phyloP scores from a whole-genome alignment of 2,113 vertebrate species.

The Axis porcinus region DNA sequence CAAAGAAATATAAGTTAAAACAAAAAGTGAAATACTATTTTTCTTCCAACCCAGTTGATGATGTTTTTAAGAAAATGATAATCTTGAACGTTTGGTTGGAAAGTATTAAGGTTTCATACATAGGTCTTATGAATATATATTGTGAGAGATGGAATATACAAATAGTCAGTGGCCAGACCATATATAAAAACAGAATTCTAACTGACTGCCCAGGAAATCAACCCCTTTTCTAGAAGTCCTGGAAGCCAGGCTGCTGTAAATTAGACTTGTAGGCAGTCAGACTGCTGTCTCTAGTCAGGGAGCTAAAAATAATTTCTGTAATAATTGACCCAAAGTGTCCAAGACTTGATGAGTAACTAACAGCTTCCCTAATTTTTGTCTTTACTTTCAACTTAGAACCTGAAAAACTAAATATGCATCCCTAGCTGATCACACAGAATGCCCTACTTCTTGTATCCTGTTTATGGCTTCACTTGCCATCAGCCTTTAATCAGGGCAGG shows the following conservation, averaged over 20 bases:
- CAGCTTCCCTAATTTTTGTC: not conserved
- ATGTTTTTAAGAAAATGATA: not conserved
- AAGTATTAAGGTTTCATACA: not conserved
- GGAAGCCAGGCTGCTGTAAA: not conserved
- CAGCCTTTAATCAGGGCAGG: not conserved
- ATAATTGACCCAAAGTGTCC: not conserved
- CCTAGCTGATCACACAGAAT: not conserved
- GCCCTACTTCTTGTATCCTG: fast-evolving
- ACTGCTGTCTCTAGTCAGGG: not conserved
- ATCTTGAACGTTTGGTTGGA: not conserved
- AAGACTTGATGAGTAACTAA: not conserved
- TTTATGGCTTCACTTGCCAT: not conserved
- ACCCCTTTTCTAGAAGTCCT: not conserved
- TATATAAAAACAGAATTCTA: not conserved
- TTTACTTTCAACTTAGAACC: not conserved
- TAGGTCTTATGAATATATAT: not conserved
- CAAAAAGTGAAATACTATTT: not conserved
- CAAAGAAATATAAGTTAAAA: not conserved
- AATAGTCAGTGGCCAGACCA: not conserved
- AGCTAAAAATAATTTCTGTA: not conserved
- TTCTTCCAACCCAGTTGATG: not conserved
- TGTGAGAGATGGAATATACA: not conserved
- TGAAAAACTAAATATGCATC: not conserved
- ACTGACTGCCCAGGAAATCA: not conserved
- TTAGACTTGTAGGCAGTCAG: not conserved